A percentile compares a stretch with the other conserved stretches of the same genome.
Evolutionary conservation across 2,797 vertebrate species (phyloP).

Genomic region (Pogoniulus pusillus): DNA sequence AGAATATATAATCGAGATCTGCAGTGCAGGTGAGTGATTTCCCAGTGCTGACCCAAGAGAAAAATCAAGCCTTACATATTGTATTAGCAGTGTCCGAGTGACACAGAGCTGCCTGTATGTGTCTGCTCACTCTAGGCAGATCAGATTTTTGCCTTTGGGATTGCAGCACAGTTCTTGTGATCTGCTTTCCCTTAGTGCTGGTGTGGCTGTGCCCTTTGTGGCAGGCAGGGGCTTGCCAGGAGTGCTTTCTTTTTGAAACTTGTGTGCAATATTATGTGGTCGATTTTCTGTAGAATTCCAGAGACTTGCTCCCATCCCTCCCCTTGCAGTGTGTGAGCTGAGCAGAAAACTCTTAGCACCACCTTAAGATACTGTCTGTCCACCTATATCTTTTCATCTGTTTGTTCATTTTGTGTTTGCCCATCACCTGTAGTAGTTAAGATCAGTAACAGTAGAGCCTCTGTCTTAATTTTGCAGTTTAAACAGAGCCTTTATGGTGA

Average conservation of each 20-base stretch:
- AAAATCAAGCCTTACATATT: background rate
- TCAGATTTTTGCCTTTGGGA: slow-evolving; percentile 15
- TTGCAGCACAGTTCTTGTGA: background rate
- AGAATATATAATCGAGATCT: slow-evolving; percentile 57
- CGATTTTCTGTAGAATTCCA: background rate
- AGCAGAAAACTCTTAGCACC: background rate
- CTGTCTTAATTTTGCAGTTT: background rate
- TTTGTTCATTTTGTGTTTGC: background rate
- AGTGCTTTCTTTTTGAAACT: slow-evolving; percentile 29
- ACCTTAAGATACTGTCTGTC: background rate
- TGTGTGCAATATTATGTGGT: background rate
- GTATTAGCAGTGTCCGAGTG: background rate
- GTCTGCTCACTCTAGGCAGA: background rate
- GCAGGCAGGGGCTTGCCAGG: background rate
- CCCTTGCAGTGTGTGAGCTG: background rate
- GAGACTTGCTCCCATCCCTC: background rate
- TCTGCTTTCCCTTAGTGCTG: background rate
- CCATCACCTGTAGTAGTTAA: background rate
- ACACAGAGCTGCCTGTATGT: background rate
- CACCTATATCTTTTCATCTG: background rate
- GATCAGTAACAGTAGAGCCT: background rate
- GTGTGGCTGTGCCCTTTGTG: background rate
- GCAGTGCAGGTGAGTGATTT: slow-evolving; percentile 59
- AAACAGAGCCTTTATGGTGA: background rate
- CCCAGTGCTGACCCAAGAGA: slow-evolving; percentile 12